Base-by-base conservation (phyloP, 53 echinoderm and acorn worm genomes). In the Arbacia lixula region DNA sequence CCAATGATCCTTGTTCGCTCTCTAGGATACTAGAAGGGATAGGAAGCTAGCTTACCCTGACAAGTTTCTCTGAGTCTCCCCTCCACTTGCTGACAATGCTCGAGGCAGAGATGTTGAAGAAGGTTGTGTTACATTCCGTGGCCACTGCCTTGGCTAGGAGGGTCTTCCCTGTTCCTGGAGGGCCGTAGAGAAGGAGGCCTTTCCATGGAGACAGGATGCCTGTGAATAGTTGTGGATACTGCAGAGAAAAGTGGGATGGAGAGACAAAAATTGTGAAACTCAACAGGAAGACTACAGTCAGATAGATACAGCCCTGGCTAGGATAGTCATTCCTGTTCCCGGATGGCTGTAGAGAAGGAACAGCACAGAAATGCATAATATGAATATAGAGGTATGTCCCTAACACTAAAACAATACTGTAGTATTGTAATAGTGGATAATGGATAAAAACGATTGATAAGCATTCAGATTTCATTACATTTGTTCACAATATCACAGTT, bases 21-120 rank as follows among this genome's bases (percentile, higher is more conserved):
- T n/a, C n/a, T n/a, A n/a, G n/a, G n/a, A n/a, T n/a, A n/a, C n/a
- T n/a, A n/a, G n/a, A n/a, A n/a, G n/a, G n/a, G n/a, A n/a, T n/a
- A n/a, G n/a, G n/a, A n/a, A n/a, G n/a, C n/a, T n/a, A n/a, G n/a
- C 96, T 93, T 76, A 96, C 96, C 91, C 96, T 93, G 71, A 96
- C 96, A 55, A 96, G 76, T 66, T 96, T 96, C 64, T 96, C 96
- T 29, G 96, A 96, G 63, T 96, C 96, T 76, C 96, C 96, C 72
- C 96, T 91, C 96, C 96, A 96, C 65, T 96, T 96, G 78, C 96
- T 96, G 85, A 96, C 96, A 30, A 96, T 96, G 72, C 96, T 96
- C 0, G 96, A 96, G 3, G 93, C 93, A 46, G 96, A 96, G 63
- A 96, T 96, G 68, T 96, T 96, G 82, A 96, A 96, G 88, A 96